Base-by-base conservation (phyloP, 2,888 invertebrate genomes). In the Nasonia oneida region DNA sequence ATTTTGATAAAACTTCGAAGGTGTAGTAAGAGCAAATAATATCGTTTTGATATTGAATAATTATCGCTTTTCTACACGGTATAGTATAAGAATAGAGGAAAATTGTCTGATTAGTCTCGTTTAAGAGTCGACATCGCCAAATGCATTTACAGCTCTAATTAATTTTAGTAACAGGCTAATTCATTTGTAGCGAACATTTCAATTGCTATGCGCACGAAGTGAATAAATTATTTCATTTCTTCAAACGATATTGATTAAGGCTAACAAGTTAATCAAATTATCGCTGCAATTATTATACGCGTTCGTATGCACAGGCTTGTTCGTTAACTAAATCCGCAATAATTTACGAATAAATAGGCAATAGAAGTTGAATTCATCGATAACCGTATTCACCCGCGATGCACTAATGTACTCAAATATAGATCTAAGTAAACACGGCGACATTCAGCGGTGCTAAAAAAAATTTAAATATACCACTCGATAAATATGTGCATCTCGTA, bases 231-330 rank as follows among this genome's bases (percentile, higher is more conserved):
- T 15, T 74, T 73, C 39, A 73, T 57, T 42, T 23, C 53, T 71
- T 57, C 57, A 74, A 81, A 81, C 53, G 42, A 47, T 74, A 81
- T 64, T 57, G 71, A 80, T 71, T 42, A 61, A 61, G 14, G 64
- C 61, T 81, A 81, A 33, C n/a, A 18, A 53, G 53, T 39, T 64
- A n/a, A 50, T 64, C 23, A 12, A 64, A 42, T 33, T 57, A 4
- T 18, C 15, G 15, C 2, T 10, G 33, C 14, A 33, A 67, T 67
- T 33, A 0, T 10, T 29, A 29, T 29, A 29, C 33, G 6, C 6
- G 0, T 3, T 29, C 12, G 12, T 10, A 33, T 23, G 4, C n/a
- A 5, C 8, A 42, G 42, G 6, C 57, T 61, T 3, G 2, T 33
- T 67, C 12, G 10, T 67, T 29, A 33, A 67, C 6, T 61, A 23